Conservation (phyloP, 2,113 vertebrate species). For the Mesembrinibis cayennensis region DNA sequence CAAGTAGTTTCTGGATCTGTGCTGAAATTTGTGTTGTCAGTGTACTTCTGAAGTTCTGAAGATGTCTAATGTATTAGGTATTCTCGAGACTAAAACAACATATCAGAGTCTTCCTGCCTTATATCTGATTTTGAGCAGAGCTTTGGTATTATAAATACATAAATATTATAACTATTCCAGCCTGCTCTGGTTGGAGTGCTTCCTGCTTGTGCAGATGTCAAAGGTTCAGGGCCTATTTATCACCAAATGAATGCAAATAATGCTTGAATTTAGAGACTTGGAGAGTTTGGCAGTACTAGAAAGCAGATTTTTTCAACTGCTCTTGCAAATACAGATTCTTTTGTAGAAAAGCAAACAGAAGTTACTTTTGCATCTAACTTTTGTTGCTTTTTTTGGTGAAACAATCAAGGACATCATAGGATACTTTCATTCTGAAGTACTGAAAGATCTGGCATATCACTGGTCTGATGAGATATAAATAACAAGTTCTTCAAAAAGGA, state of each 20-base stretch:
- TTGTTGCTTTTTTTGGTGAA: neutral
- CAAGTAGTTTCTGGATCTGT: neutral
- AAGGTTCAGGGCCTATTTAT: neutral
- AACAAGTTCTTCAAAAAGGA: neutral
- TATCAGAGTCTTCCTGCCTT: neutral
- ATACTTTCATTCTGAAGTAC: neutral
- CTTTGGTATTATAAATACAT: neutral
- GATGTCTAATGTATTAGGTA: neutral
- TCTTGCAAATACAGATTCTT: neutral
- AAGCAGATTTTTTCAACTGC: neutral
- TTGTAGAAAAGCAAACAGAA: neutral
- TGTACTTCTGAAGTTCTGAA: neutral
- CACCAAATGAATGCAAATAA: neutral
- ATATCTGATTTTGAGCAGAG: neutral
- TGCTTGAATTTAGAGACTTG: neutral
- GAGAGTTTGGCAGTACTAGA: neutral
- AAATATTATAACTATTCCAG: neutral
- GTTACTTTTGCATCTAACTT: neutral
- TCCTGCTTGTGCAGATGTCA: constrained; percentile 14
- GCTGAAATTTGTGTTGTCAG: neutral
- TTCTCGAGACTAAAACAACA: neutral
- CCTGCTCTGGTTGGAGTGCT: neutral
- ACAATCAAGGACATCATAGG: neutral
- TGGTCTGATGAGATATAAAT: neutral
- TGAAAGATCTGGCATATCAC: neutral